phyloP scores from a whole-genome alignment of 1,140 invertebrate species.

The Rhyzopertha dominica region DNA sequence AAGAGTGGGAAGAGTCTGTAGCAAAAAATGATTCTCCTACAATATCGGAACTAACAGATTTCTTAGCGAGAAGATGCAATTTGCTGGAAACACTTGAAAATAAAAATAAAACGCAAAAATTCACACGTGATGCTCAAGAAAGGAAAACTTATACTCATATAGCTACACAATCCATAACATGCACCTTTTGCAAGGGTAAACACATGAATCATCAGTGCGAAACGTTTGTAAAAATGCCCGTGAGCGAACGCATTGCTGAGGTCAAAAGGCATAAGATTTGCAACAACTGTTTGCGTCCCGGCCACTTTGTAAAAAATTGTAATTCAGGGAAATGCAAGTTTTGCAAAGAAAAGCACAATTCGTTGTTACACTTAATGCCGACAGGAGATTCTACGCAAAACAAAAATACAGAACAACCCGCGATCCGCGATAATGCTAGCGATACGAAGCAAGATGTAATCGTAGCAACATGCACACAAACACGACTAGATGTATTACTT shows the following conservation, averaged over 20 bases:
- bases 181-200: conserved; percentile 14
- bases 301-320: conserved; percentile 9
- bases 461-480: conserved; percentile 1
- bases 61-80: conserved; percentile 6
- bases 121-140: too few relatives aligned
- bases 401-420: too few relatives aligned
- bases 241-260: conserved; percentile 4
- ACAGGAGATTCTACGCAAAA: too few relatives aligned
- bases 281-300: conserved; percentile 11
- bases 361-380: conserved; percentile 14
- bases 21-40: not conserved
- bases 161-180: too few relatives aligned
- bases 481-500: not conserved
- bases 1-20: conserved; percentile 24
- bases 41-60: not conserved
- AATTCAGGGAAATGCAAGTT: conserved; percentile 6
- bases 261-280: conserved; percentile 12
- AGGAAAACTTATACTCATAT: too few relatives aligned
- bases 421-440: not conserved
- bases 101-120: not conserved
- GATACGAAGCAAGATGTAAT: conserved; percentile 2
- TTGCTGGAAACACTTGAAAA: conserved; percentile 4
- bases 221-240: conserved; percentile 4
- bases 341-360: conserved; percentile 14
- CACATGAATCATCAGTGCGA: conserved; percentile 14